Evolutionary conservation across 2,797 vertebrate species (phyloP).

Genomic region (Tamandua tetradactyla): DNA sequence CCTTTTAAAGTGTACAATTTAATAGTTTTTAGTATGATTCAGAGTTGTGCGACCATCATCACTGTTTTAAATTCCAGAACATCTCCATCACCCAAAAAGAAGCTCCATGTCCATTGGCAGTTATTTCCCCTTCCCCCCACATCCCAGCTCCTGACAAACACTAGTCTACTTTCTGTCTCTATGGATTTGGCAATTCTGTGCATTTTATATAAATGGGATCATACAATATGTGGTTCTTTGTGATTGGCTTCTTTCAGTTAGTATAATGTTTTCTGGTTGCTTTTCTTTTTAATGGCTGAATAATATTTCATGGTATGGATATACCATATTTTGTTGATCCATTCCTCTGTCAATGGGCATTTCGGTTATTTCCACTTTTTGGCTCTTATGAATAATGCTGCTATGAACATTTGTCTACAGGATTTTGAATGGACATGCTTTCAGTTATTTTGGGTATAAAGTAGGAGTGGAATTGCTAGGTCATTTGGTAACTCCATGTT

Average conservation of each 20-base stretch:
- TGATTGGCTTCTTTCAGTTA: background rate
- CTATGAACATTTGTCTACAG: background rate
- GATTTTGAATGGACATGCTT: background rate
- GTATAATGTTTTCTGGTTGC: background rate
- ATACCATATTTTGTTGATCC: background rate
- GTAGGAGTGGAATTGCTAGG: background rate
- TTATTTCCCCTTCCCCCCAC: background rate
- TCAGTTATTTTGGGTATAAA: background rate
- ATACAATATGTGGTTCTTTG: background rate
- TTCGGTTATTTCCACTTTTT: background rate
- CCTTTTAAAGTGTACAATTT: background rate
- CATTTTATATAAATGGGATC: background rate
- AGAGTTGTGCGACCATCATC: background rate
- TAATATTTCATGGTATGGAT: background rate
- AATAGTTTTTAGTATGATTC: background rate
- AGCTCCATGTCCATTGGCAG: background rate
- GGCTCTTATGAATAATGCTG: background rate
- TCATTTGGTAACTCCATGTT: background rate
- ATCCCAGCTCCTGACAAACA: background rate
- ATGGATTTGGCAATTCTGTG: background rate
- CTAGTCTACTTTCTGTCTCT: background rate
- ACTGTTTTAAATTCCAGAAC: constrained; percentile 13
- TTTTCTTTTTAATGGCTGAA: background rate
- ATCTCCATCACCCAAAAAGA: background rate
- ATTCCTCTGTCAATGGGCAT: background rate